Evolutionary conservation across 2,797 vertebrate species (phyloP).

Genomic region (Sebastes itinus): DNA sequence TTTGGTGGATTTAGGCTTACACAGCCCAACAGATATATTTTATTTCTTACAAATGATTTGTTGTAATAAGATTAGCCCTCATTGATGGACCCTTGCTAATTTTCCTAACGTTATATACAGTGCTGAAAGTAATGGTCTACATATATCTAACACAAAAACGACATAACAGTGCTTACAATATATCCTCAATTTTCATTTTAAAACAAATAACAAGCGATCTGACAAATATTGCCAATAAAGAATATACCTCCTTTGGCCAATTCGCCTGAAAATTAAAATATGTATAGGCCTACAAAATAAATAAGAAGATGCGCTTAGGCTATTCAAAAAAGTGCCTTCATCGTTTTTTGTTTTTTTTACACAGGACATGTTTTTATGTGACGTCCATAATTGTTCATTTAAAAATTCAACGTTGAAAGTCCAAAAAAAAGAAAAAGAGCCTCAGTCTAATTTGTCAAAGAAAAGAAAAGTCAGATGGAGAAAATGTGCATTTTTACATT

Average conservation of each 20-base stretch:
- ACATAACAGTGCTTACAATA: conserved; percentile 84
- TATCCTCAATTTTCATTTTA: conserved; percentile 81
- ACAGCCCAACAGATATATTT: conserved; percentile 76
- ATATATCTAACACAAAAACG: conserved; percentile 81
- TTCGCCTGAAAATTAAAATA: conserved; percentile 87
- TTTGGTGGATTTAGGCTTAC: conserved; percentile 66
- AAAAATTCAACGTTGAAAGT: conserved; percentile 53
- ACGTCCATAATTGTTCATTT: conserved; percentile 67
- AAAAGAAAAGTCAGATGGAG: conserved; percentile 39
- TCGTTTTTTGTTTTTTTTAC: conserved; percentile 75
- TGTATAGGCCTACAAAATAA: conserved; percentile 88
- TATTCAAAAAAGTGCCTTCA: conserved; percentile 97
- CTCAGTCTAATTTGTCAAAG: conserved; percentile 54
- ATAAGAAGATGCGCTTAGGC: conserved; percentile 90
- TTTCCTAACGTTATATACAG: conserved; percentile 88
- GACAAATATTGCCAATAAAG: conserved; percentile 99
- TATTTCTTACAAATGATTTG: conserved; percentile 79
- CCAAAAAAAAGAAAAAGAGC: conserved; percentile 17
- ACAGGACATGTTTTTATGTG: conserved; percentile 61
- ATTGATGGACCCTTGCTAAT: conserved; percentile 77
- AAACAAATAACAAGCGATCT: conserved; percentile 83
- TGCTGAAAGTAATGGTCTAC: conserved; percentile 90
- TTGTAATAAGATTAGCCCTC: conserved; percentile 67
- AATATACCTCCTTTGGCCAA: conserved; percentile 85
- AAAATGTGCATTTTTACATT: conserved; percentile 68